These are phyloP conservation scores for Patella vulgata DNA, from an alignment of 1,140 invertebrate genomes.

Conservation along the genomic window DNA sequence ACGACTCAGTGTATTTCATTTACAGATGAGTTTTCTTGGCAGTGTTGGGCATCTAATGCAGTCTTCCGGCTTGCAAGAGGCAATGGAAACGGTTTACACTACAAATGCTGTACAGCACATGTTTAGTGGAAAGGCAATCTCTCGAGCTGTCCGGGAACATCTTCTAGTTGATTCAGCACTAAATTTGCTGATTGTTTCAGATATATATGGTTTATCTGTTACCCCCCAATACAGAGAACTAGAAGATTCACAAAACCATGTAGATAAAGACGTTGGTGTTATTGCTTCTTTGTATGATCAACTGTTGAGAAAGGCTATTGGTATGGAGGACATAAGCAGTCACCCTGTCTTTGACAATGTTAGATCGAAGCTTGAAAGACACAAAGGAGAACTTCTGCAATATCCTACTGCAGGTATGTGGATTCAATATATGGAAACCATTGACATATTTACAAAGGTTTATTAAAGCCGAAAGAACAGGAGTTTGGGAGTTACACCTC, in stretches of 20 bases:
- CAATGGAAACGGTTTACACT: constrained; percentile 32
- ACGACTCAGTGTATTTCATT: constrained; percentile 30
- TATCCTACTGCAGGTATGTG: constrained; percentile 11
- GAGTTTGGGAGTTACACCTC: constrained; percentile 32
- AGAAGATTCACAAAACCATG: too few species aligned
- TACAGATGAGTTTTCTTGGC: constrained; percentile 35
- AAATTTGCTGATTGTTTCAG: too few species aligned
- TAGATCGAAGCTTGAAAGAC: too few species aligned
- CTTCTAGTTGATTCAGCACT: constrained; percentile 19
- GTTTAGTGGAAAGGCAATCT: constrained; percentile 33
- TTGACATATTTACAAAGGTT: constrained; percentile 36
- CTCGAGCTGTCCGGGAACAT: constrained; percentile 15
- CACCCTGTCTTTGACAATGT: too few species aligned
- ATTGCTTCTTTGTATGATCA: too few species aligned
- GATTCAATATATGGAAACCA: constrained; percentile 32
- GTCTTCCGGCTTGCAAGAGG: constrained; percentile 25
- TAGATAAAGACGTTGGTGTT: too few species aligned
- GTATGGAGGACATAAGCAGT: too few species aligned
- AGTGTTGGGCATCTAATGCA: constrained; percentile 28
- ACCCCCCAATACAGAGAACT: too few species aligned
- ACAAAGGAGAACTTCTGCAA: too few species aligned
- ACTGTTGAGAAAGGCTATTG: too few species aligned
- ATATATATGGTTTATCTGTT: too few species aligned
- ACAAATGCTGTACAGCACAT: constrained; percentile 53
- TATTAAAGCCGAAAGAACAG: constrained; percentile 41